phyloP scores from a whole-genome alignment of 2,797 vertebrate species.

The Mustela erminea region DNA sequence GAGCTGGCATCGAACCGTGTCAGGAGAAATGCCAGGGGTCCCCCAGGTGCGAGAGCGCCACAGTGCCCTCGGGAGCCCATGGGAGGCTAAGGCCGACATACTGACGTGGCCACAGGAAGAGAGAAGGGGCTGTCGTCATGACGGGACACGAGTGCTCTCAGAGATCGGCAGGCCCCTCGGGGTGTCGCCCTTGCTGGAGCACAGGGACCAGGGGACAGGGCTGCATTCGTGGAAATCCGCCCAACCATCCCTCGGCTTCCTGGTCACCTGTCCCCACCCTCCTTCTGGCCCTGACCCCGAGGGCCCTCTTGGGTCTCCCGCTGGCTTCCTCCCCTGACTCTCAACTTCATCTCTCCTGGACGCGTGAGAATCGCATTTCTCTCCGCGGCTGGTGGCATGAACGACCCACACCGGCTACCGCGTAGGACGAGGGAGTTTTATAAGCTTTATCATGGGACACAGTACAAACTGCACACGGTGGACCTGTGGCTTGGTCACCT shows the following conservation, averaged over 20 bases:
- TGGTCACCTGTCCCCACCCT: neutral
- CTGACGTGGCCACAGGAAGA: too few species aligned
- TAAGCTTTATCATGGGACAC: too few species aligned
- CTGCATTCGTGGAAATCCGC: too few species aligned
- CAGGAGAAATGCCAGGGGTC: neutral
- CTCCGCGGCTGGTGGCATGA: neutral
- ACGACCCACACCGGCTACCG: fast-evolving
- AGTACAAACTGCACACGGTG: neutral
- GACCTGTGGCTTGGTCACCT: neutral
- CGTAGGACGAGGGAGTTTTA: neutral
- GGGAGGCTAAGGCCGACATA: too few species aligned
- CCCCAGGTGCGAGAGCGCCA: too few species aligned
- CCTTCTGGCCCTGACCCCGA: neutral
- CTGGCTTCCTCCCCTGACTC: neutral
- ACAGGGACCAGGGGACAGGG: too few species aligned
- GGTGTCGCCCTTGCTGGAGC: too few species aligned
- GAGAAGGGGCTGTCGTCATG: too few species aligned
- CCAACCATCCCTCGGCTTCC: fast-evolving
- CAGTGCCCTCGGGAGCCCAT: too few species aligned
- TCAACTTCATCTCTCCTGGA: neutral
- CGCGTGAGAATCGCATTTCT: neutral
- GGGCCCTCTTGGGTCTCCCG: neutral
- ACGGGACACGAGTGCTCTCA: too few species aligned
- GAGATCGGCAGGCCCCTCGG: too few species aligned
- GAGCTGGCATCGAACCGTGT: neutral